Conservation (phyloP, 2,797 vertebrate species). For the Tenualosa thibaudeaui region DNA sequence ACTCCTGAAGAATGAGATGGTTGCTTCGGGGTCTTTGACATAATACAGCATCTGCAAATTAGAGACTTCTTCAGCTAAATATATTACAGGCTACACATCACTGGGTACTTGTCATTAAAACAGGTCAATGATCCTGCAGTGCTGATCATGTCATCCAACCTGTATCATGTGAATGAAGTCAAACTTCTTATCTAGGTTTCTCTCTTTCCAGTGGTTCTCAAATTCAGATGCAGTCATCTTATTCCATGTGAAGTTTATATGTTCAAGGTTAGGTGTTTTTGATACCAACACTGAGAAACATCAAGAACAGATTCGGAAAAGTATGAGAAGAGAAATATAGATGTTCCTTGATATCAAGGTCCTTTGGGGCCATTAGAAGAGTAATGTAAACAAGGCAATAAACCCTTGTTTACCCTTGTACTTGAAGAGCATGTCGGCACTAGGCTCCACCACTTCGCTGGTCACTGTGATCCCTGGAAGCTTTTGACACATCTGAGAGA, state of each 20-base stretch:
- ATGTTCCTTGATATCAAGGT: neutral
- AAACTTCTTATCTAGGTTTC: constrained; percentile 78
- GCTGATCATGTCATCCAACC: constrained; percentile 63
- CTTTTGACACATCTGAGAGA: constrained; percentile 78
- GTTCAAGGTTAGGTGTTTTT: constrained; percentile 75
- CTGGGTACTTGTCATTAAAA: constrained; percentile 37
- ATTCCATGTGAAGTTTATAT: constrained; percentile 86
- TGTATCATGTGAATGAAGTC: constrained; percentile 97
- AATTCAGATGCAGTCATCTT: constrained; percentile 86
- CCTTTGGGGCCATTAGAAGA: neutral
- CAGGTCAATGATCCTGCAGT: neutral
- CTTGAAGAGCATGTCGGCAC: constrained; percentile 79
- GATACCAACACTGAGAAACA: constrained; percentile 70
- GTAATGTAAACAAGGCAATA: neutral
- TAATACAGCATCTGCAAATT: constrained; percentile 90
- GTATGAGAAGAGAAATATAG: neutral
- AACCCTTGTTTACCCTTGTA: constrained; percentile 85
- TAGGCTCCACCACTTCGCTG: constrained; percentile 89
- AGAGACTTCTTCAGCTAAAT: neutral
- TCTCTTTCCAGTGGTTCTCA: constrained; percentile 76
- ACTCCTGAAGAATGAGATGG: constrained; percentile 83
- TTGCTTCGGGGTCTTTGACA: constrained; percentile 80
- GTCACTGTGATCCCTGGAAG: constrained; percentile 79
- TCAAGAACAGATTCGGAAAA: neutral
- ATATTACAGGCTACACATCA: neutral